phyloP scores from a whole-genome alignment of 2,888 invertebrate species.

The Caenorhabditis angaria region DNA sequence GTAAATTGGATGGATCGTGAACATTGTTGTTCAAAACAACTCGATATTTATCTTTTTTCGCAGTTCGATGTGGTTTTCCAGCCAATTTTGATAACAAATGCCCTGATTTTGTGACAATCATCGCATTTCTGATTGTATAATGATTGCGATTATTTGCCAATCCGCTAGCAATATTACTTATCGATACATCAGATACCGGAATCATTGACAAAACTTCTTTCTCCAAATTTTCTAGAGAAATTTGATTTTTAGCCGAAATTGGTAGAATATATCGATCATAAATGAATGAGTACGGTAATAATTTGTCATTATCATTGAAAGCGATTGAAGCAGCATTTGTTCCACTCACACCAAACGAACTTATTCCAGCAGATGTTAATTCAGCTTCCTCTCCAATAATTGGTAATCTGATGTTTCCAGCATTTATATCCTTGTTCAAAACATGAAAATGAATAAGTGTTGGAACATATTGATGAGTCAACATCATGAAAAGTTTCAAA shows the following conservation, averaged over 20 bases:
- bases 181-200: conserved; percentile 28
- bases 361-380: conserved; percentile 56
- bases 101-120: conserved; percentile 31
- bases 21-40: conserved; percentile 12
- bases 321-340: conserved; percentile 66
- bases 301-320: conserved; percentile 37
- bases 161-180: conserved; percentile 27
- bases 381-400: conserved; percentile 56
- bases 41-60: conserved; percentile 25
- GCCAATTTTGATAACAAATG: conserved; percentile 10
- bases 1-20: conserved; percentile 17
- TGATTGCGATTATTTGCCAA: conserved; percentile 33
- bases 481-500: conserved; percentile 58
- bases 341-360: conserved; percentile 70
- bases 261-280: conserved; percentile 49
- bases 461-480: conserved; percentile 59
- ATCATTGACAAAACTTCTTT: conserved; percentile 26
- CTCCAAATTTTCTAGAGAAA: conserved; percentile 47
- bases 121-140: conserved; percentile 29
- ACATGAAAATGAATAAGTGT: conserved; percentile 59
- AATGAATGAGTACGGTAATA: conserved; percentile 29
- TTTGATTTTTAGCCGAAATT: conserved; percentile 58
- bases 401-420: conserved; percentile 47
- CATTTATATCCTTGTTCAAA: conserved; percentile 62
- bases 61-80: conserved; percentile 36